Evolutionary conservation across 2,888 invertebrate genomes (phyloP).

Genomic region (Colletes collaris): DNA sequence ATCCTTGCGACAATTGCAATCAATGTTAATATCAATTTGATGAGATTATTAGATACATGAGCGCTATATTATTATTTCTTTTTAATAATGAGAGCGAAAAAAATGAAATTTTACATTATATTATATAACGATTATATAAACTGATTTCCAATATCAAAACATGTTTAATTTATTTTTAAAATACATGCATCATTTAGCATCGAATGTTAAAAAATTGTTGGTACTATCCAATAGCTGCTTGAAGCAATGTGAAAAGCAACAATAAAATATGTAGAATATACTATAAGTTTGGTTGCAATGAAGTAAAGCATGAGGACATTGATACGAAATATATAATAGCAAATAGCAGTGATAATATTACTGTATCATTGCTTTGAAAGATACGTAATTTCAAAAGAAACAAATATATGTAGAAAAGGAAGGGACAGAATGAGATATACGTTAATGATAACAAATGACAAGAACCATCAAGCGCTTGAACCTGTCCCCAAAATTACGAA

Average conservation of each 20-base stretch:
- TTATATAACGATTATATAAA: not conserved
- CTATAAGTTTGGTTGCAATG: constrained; percentile 2
- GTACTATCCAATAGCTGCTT: not conserved
- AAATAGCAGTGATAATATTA: constrained; percentile 26
- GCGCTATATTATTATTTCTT: not conserved
- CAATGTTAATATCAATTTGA: constrained; percentile 33
- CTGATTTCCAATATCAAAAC: constrained; percentile 9
- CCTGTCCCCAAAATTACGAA: constrained; percentile 74
- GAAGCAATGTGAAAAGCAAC: constrained; percentile 15
- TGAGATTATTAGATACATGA: constrained; percentile 37
- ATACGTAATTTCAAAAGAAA: constrained; percentile 12
- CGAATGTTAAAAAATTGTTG: not conserved
- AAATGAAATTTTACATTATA: not conserved
- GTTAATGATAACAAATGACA: constrained; percentile 55
- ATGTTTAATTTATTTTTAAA: not conserved
- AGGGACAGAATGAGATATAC: constrained; percentile 69
- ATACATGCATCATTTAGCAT: not conserved
- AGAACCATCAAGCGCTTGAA: constrained; percentile 60
- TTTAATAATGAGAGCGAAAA: constrained; percentile 12
- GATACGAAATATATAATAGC: constrained; percentile 14
- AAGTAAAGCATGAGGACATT: constrained; percentile 26
- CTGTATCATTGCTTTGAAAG: constrained; percentile 5
- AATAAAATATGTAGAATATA: not conserved
- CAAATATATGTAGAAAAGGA: constrained; percentile 66
- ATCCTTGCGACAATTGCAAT: not conserved